These are phyloP conservation scores for Ernsta delagoae DNA, from an alignment of 2,888 invertebrate species.

Conservation along the genomic window DNA sequence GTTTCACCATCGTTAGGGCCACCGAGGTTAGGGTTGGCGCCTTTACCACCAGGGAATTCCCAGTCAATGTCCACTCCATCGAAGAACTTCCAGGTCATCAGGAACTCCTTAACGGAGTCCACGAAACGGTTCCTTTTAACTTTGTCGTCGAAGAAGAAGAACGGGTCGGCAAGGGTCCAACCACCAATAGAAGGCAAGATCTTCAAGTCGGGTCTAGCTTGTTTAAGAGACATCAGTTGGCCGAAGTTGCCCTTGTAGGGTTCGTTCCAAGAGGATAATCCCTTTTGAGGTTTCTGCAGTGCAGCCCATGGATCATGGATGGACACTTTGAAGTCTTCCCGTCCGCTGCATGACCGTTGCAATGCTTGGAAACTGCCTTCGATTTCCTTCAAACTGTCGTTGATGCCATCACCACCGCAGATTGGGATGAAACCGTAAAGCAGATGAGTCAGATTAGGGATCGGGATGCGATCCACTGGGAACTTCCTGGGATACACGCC, in stretches of 20 bases:
- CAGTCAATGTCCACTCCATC: constrained; percentile 81
- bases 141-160: constrained; percentile 76
- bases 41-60: constrained; percentile 82
- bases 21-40: constrained; percentile 76
- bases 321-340: constrained; percentile 78
- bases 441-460: constrained; percentile 77
- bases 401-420: constrained; percentile 79
- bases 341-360: constrained; percentile 77
- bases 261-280: constrained; percentile 77
- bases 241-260: constrained; percentile 82
- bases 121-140: constrained; percentile 73
- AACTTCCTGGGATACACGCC: constrained; percentile 79
- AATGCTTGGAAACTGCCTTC: constrained; percentile 80
- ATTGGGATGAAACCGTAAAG: constrained; percentile 80
- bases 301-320: constrained; percentile 82
- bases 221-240: constrained; percentile 78
- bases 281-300: constrained; percentile 78
- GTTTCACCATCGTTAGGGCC: constrained; percentile 72
- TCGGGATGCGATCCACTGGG: constrained; percentile 73
- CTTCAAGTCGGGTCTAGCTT: constrained; percentile 74
- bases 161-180: constrained; percentile 80
- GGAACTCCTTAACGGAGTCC: constrained; percentile 75
- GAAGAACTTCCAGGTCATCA: constrained; percentile 80
- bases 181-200: constrained; percentile 78
- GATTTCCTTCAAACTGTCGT: constrained; percentile 80